These are phyloP conservation scores for Tursiops truncatus DNA, from an alignment of 2,113 vertebrate genomes.

Conservation along the genomic window DNA sequence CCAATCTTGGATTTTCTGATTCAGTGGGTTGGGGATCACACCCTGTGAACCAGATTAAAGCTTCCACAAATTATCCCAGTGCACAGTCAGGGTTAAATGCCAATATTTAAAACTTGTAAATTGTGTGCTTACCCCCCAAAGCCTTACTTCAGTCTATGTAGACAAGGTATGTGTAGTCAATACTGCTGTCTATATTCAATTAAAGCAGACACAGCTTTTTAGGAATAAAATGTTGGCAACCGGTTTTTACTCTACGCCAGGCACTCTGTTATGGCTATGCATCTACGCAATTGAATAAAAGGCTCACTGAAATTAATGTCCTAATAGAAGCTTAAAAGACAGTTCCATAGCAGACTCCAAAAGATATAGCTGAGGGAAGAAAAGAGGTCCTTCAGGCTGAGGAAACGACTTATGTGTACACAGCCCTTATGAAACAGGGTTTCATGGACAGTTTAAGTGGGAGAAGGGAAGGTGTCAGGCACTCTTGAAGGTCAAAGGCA, in stretches of 20 bases:
- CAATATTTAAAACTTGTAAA: not conserved
- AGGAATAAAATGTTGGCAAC: not conserved
- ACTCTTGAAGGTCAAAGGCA: not conserved
- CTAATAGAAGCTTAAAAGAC: not conserved
- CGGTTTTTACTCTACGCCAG: not conserved
- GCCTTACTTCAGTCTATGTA: slow-evolving; percentile 12
- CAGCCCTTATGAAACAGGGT: not conserved
- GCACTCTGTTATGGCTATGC: not conserved
- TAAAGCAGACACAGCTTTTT: not conserved
- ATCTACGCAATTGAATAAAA: not conserved
- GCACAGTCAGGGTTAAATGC: not conserved
- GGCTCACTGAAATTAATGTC: not conserved
- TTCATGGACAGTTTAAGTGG: not conserved
- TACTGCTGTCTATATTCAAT: not conserved
- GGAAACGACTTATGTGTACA: slow-evolving; percentile 28
- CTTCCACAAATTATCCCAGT: not conserved
- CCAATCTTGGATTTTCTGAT: slow-evolving; percentile 21
- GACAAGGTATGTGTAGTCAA: not conserved
- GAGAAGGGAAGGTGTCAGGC: not conserved
- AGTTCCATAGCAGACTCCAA: not conserved
- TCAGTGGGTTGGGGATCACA: not conserved
- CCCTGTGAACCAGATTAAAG: not conserved
- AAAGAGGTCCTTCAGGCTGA: not conserved
- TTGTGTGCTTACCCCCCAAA: not conserved
- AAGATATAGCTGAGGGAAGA: not conserved